Base-by-base conservation (phyloP, 2,888 invertebrate species). In the Phyllotreta striolata region DNA sequence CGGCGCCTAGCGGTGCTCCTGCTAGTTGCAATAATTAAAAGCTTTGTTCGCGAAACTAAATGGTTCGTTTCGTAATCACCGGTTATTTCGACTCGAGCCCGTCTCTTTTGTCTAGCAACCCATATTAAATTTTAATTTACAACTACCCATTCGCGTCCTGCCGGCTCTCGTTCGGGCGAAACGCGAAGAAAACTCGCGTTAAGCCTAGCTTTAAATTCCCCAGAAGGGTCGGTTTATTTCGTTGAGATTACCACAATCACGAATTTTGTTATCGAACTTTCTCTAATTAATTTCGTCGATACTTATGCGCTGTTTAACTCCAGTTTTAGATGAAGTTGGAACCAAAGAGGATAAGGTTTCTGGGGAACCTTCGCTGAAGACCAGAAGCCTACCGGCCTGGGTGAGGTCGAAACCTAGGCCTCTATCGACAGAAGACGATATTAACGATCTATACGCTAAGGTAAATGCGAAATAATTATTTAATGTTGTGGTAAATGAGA, bases 371-470 rank as follows among this genome's bases (percentile, higher is more conserved):
- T 76, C 80, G 49, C 75, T 85, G 69, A 84, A 85, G 80, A 90
- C 90, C 0, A 83, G 90, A 52, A 90, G 90, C 72, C 82, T 91
- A 71, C 91, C 91, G 0, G 88, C 90, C 3, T 90, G 90, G 84
- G 87, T 90, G 38, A 83, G 90, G 39, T 87, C 88, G n/a, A 88
- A 88, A 76, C 88, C 88, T 24, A 82, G 89, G 41, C 89, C 89
- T 9, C 83, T 89, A 5, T 89, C 89, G 7, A 88, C 89, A 0
- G 88, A 88, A 74, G 89, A 89, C 70, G 89, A 89, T 72, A 77
- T 89, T 60, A 87, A 88, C 64, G 89, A 89, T 75, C 84, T 90
- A 6, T 89, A 89, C 74, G 89, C 89, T 49, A 89, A 89, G 84
- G 89, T 89, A 79, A 67, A 24, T 24, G 4, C 1, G 14, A 52